These are phyloP conservation scores for Steromphala cineraria DNA, from an alignment of 2,888 invertebrate species.

Conservation along the genomic window DNA sequence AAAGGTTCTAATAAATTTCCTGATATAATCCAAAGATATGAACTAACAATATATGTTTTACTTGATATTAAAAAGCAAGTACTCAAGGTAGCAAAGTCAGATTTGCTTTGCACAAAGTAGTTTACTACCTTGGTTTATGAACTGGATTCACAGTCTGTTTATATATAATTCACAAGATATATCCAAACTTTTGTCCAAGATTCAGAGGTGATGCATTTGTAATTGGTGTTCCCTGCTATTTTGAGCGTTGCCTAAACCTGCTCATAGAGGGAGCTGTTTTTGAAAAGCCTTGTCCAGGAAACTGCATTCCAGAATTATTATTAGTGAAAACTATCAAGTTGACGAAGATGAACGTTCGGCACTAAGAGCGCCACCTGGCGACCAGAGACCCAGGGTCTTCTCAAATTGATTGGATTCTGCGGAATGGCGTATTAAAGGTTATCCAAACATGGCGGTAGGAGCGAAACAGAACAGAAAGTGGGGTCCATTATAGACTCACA, in stretches of 20 bases:
- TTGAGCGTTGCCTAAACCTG: background rate
- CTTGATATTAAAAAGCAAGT: too few species aligned
- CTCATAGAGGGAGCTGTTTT: background rate
- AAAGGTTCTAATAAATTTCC: too few species aligned
- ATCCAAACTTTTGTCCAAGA: background rate
- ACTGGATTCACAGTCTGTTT: background rate
- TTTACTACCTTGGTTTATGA: too few species aligned
- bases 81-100: too few species aligned
- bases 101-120: too few species aligned
- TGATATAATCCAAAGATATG: too few species aligned
- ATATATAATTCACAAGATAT: background rate
- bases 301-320: background rate
- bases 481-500: background rate
- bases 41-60: too few species aligned
- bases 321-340: slow-evolving; percentile 1
- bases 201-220: background rate
- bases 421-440: slow-evolving; percentile 5
- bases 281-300: background rate
- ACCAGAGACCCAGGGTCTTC: background rate
- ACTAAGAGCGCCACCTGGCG: background rate
- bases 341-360: background rate
- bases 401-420: background rate
- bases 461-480: background rate
- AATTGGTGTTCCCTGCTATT: background rate
- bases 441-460: background rate